Evolutionary conservation across 2,113 vertebrate genomes (phyloP).

Genomic region (Platanista minor): DNA sequence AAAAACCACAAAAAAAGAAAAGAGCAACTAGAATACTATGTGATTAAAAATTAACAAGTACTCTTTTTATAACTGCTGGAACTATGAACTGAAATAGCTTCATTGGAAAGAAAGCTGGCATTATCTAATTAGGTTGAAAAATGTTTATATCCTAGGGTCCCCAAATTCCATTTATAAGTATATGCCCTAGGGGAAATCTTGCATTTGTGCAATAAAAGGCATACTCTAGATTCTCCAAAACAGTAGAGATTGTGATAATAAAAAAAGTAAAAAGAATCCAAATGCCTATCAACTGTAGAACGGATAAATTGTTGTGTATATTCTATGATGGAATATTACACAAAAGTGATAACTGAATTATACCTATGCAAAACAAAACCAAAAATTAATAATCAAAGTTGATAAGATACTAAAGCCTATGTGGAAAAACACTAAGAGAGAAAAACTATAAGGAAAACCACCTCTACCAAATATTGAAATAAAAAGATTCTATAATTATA

Average conservation of each 20-base stretch:
- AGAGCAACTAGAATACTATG: neutral
- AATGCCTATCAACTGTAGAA: neutral
- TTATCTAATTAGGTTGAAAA: neutral
- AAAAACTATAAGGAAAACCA: neutral
- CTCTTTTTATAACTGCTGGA: neutral
- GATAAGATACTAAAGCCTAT: neutral
- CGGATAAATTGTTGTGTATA: neutral
- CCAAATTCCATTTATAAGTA: neutral
- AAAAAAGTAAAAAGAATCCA: neutral
- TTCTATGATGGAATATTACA: neutral
- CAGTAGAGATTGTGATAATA: neutral
- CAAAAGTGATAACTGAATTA: neutral
- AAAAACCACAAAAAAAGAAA: neutral
- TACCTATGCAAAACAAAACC: neutral
- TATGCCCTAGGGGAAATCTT: neutral
- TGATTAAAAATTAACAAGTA: neutral
- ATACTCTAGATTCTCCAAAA: neutral
- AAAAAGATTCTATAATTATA: neutral
- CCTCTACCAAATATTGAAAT: neutral
- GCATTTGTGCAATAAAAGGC: neutral
- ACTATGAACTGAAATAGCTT: neutral
- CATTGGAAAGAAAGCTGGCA: neutral
- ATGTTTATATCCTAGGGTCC: neutral
- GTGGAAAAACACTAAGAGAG: neutral
- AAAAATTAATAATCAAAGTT: neutral